Conservation (phyloP, 2,888 invertebrate species). For the Drosophila anomelani region DNA sequence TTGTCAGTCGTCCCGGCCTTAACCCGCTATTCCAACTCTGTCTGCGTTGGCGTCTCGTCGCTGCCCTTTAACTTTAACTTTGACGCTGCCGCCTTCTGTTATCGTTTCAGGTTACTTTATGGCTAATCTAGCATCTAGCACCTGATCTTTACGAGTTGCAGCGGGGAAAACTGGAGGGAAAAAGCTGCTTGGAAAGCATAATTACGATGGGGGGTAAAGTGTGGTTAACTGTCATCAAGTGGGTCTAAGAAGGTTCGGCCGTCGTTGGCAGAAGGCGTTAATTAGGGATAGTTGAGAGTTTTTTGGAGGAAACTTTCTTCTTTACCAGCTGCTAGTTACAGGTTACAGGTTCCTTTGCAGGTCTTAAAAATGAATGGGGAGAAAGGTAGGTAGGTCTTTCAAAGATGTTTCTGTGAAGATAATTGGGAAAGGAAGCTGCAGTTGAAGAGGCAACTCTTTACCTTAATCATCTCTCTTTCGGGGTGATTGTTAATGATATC, state of each 20-base stretch:
- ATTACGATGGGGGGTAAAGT: slow-evolving; percentile 33
- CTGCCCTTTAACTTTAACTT: slow-evolving; percentile 67
- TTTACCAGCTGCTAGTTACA: background rate
- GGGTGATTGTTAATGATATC: slow-evolving; percentile 4
- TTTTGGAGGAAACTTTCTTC: slow-evolving; percentile 20
- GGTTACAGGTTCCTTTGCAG: slow-evolving; percentile 2
- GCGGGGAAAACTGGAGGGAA: slow-evolving; percentile 4
- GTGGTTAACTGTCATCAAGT: slow-evolving; percentile 44
- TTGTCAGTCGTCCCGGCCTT: slow-evolving; percentile 8
- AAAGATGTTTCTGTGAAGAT: slow-evolving; percentile 3
- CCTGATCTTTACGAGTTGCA: slow-evolving; percentile 38
- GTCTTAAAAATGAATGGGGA: slow-evolving; percentile 33
- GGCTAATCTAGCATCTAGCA: slow-evolving; percentile 52
- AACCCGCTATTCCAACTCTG: slow-evolving; percentile 17
- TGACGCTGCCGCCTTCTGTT: slow-evolving; percentile 42
- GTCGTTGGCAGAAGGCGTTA: slow-evolving; percentile 34
- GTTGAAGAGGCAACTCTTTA: background rate
- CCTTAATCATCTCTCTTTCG: background rate
- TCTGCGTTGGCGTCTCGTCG: slow-evolving; percentile 52
- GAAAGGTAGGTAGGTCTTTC: slow-evolving; percentile 30
- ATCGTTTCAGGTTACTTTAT: slow-evolving; percentile 36
- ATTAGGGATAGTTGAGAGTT: slow-evolving; percentile 40
- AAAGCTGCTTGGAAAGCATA: slow-evolving; percentile 1
- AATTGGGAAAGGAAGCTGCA: slow-evolving; percentile 22
- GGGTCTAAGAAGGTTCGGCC: slow-evolving; percentile 28